Evolutionary conservation across 2,113 vertebrate species (phyloP).

Genomic region (Daphoenositta chrysoptera): DNA sequence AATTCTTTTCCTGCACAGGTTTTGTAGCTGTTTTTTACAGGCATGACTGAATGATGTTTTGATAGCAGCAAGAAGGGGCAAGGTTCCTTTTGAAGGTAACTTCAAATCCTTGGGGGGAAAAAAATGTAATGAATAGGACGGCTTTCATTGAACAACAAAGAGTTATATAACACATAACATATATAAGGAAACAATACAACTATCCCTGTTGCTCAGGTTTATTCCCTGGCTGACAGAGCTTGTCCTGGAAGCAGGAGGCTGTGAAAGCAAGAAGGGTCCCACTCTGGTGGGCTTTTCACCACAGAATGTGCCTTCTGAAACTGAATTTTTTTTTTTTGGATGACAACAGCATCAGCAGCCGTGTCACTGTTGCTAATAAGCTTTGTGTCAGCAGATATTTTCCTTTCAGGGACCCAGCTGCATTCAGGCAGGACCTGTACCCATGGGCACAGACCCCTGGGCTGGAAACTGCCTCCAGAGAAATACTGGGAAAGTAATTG

Average conservation of each 20-base stretch:
- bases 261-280: neutral
- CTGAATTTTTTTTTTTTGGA: neutral
- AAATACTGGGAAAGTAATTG: neutral
- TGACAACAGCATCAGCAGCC: neutral
- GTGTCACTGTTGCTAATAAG: neutral
- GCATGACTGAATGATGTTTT: neutral
- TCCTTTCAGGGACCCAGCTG: neutral
- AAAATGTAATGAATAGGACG: neutral
- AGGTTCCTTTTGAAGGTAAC: neutral
- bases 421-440: neutral
- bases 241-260: neutral
- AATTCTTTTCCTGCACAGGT: neutral
- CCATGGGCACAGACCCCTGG: neutral
- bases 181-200: too few relatives aligned
- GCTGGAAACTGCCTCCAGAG: neutral
- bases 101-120: neutral
- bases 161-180: neutral
- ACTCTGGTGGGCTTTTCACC: neutral
- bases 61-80: neutral
- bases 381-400: neutral
- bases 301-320: neutral
- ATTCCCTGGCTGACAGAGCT: neutral
- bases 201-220: conserved; percentile 17
- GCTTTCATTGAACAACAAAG: neutral
- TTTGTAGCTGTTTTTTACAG: neutral